phyloP scores from a whole-genome alignment of 2,888 invertebrate species.

The Rhagium mordax region DNA sequence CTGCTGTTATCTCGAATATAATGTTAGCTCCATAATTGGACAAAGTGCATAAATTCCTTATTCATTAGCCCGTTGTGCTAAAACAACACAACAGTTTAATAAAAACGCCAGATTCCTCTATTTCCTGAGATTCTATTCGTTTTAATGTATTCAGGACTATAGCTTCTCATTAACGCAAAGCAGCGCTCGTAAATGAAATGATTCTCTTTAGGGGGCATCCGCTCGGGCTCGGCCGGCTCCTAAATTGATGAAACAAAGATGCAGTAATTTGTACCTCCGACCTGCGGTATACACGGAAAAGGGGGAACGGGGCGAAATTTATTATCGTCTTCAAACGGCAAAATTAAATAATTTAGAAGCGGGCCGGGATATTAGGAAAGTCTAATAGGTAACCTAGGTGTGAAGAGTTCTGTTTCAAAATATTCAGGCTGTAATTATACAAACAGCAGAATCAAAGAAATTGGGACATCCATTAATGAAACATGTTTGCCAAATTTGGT shows the following conservation, averaged over 20 bases:
- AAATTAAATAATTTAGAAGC: neutral
- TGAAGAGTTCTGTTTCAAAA: no score
- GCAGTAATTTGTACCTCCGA: constrained; percentile 17
- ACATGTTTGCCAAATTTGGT: no score
- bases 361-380: neutral
- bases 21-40: neutral
- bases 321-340: neutral
- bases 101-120: constrained; percentile 22
- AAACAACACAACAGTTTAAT: constrained; percentile 27
- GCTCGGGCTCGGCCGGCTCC: neutral
- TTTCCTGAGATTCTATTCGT: constrained; percentile 5
- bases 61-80: neutral
- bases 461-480: no score
- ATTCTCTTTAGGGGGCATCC: constrained; percentile 8
- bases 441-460: no score
- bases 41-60: neutral
- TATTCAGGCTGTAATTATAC: no score
- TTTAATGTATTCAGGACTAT: constrained; percentile 24
- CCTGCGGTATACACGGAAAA: neutral
- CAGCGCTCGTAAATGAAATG: constrained; percentile 22
- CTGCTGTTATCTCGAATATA: no score
- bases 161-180: constrained; percentile 25
- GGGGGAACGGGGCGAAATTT: neutral
- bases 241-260: constrained; percentile 12
- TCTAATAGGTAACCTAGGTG: no score